Base-by-base conservation (phyloP, 1,140 invertebrate species). In the Pseudomyrmex pallidus region DNA sequence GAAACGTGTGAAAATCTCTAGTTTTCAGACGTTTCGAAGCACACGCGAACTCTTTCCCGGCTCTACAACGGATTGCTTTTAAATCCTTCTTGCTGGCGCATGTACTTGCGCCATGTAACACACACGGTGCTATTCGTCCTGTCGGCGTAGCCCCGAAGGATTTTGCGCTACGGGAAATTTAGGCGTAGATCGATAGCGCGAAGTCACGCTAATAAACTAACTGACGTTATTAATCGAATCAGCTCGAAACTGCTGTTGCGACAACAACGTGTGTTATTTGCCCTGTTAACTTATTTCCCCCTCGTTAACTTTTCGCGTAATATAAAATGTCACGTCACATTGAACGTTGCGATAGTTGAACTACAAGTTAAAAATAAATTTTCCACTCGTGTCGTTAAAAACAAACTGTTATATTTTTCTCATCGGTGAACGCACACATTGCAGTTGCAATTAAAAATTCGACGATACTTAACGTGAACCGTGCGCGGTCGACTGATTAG, bases 61-160 rank as follows among this genome's bases (percentile, higher is more conserved):
- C 22, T 78, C 22, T 78, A 70, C 76, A 78, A n/a, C 20, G 44
- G 44, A 61, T 70, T 25, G 54, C 54, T 80, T 44, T 78, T 10
- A 68, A 78, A 78, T 70, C 20, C 20, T 70, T 59, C 46, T 61
- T 35, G 76, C 22, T 59, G 44, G 46, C 35, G 35, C 76, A n/a
- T 61, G 17, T 50, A 61, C 76, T 50, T 48, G 76, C 44, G 15
- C 15, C 61, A 17, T 70, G 10, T 72, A 80, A 70, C 54, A 17
- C 13, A 70, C 54, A 17, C 13, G 50, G 0, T 52, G 7, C 17
- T 44, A 13, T 57, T 78, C 76, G 76, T 13, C 46, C 22, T 46
- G 74, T 74, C 78, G 57, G 50, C 48, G 10, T 56, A 63, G 62
- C 13, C 59, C 72, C 48, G 13, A 74, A 74, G 72, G 78, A 82